Conservation (phyloP, 2,888 invertebrate species). For the Euzophera pinguis region DNA sequence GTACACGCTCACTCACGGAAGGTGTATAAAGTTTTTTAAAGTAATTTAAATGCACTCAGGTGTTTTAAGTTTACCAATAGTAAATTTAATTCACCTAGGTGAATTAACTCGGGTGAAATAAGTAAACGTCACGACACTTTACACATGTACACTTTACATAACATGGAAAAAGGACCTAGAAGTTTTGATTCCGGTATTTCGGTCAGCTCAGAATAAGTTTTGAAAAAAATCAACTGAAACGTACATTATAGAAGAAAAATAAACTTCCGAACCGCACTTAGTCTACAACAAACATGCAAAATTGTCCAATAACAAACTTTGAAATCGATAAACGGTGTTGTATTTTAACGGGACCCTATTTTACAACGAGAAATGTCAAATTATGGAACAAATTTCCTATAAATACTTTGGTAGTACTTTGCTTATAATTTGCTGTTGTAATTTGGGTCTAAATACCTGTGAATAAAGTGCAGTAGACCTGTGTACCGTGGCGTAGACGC, state of each 20-base stretch:
- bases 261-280: not conserved
- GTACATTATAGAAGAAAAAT: not conserved
- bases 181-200: too few species aligned
- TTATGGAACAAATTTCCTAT: slow-evolving; percentile 6
- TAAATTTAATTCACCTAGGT: too few species aligned
- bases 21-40: too few species aligned
- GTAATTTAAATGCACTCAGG: too few species aligned
- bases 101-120: too few species aligned
- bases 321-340: slow-evolving; percentile 1
- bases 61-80: too few species aligned
- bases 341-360: slow-evolving; percentile 9
- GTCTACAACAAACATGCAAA: not conserved
- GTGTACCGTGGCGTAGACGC: slow-evolving; percentile 1
- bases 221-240: too few species aligned
- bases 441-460: not conserved
- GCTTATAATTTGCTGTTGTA: not conserved
- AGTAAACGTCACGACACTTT: too few species aligned
- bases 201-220: too few species aligned
- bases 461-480: not conserved
- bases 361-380: slow-evolving; percentile 9
- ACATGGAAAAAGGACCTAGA: too few species aligned
- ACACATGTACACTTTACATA: too few species aligned
- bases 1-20: too few species aligned
- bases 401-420: slow-evolving; percentile 4
- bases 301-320: slow-evolving; percentile 8